phyloP scores from a whole-genome alignment of 2,113 vertebrate genomes.

The Leucopsar rothschildi region DNA sequence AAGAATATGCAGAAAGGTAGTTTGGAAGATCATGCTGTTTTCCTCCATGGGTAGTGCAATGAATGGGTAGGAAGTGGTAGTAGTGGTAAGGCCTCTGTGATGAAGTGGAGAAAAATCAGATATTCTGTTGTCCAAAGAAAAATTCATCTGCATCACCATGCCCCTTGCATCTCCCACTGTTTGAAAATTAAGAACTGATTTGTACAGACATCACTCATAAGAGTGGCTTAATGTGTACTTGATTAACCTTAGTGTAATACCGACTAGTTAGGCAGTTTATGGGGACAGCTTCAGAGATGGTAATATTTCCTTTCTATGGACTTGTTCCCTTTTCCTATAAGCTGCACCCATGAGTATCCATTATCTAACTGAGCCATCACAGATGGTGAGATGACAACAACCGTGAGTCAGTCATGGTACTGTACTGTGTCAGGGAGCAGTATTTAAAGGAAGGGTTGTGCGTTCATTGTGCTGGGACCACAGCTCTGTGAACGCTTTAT shows the following conservation, averaged over 20 bases:
- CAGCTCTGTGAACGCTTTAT: not conserved
- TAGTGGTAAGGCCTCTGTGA: not conserved
- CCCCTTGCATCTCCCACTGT: not conserved
- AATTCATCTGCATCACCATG: not conserved
- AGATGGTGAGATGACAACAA: not conserved
- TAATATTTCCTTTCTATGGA: not conserved
- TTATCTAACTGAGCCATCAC: not conserved
- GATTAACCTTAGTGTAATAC: not conserved
- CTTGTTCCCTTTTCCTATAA: not conserved
- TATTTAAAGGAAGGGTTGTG: not conserved
- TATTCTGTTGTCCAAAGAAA: not conserved
- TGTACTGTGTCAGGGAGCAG: not conserved
- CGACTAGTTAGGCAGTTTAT: accelerated
- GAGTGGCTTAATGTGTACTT: not conserved
- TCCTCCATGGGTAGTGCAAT: not conserved
- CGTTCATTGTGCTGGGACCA: not conserved
- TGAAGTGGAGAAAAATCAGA: not conserved
- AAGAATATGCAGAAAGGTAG: not conserved
- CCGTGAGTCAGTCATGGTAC: not conserved
- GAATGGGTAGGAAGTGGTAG: not conserved
- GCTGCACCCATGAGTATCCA: too few species aligned
- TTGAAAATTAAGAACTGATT: not conserved
- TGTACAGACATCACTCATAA: not conserved
- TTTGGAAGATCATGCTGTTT: not conserved
- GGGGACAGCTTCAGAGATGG: not conserved